phyloP scores from a whole-genome alignment of 2,888 invertebrate genomes.

The Caenorhabditis japonica region DNA sequence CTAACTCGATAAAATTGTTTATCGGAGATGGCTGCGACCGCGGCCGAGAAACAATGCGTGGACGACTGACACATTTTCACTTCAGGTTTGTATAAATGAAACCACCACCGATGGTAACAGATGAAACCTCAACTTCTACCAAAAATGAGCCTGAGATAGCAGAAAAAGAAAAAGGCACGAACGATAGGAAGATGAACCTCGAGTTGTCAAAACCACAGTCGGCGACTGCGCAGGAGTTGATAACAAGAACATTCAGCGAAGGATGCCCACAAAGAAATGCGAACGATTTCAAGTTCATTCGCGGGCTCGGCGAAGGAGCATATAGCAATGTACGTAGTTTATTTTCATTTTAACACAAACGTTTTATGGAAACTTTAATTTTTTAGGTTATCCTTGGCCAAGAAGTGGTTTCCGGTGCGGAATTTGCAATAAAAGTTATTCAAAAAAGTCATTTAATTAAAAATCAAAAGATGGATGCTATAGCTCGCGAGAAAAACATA shows the following conservation, averaged over 20 bases:
- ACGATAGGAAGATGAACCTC: no score
- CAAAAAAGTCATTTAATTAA: slow-evolving; percentile 44
- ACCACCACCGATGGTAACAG: no score
- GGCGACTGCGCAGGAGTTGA: slow-evolving; percentile 6
- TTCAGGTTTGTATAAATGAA: no score
- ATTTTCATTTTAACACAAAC: neutral
- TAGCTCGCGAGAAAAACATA: slow-evolving; percentile 93
- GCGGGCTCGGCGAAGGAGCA: slow-evolving; percentile 92
- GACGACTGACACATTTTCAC: no score
- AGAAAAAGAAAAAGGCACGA: no score
- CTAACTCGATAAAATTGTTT: no score
- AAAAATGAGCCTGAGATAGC: no score
- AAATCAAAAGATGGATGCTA: slow-evolving; percentile 82
- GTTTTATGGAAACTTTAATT: neutral
- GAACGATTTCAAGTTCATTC: slow-evolving; percentile 24
- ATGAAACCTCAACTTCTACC: no score
- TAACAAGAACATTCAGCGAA: slow-evolving; percentile 8
- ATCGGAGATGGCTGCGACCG: no score
- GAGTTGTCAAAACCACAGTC: no score
- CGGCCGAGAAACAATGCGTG: no score
- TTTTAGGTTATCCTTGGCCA: slow-evolving; percentile 53
- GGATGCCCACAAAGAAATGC: slow-evolving; percentile 26
- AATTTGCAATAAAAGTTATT: slow-evolving; percentile 56
- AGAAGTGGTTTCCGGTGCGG: slow-evolving; percentile 25
- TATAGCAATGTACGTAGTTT: slow-evolving; percentile 86